phyloP scores from a whole-genome alignment of 92 coral and sea anemone species.

The Epizoanthus illoricatus region DNA sequence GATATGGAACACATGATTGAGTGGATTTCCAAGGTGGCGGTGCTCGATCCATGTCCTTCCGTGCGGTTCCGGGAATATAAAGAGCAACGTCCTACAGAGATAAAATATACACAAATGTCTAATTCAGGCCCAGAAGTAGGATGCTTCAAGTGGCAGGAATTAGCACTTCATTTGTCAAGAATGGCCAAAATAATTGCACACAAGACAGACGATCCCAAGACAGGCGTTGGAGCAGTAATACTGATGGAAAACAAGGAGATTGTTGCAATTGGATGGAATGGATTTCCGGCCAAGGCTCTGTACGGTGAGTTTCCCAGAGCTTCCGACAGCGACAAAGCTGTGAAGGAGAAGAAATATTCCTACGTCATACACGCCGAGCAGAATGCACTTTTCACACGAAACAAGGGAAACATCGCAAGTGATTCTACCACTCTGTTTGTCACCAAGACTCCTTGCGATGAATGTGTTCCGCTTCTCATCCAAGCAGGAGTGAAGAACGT shows the following conservation, averaged over 20 bases:
- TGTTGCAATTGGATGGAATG: constrained; percentile 85
- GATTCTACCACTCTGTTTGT: constrained; percentile 65
- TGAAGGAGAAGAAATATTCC: constrained; percentile 57
- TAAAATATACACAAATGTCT: background rate
- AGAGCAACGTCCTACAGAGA: background rate
- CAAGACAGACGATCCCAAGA: constrained; percentile 86
- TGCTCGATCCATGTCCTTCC: constrained; percentile 25
- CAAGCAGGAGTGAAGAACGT: constrained; percentile 65
- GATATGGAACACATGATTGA: constrained; percentile 55
- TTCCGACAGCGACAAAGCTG: constrained; percentile 32
- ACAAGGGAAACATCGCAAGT: constrained; percentile 47
- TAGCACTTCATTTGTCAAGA: constrained; percentile 53
- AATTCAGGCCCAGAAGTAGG: background rate
- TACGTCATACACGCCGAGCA: constrained; percentile 85
- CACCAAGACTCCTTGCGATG: constrained; percentile 76
- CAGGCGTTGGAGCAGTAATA: constrained; percentile 89
- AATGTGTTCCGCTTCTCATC: constrained; percentile 69
- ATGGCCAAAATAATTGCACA: constrained; percentile 74
- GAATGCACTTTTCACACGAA: constrained; percentile 73
- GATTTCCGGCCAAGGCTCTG: constrained; percentile 81
- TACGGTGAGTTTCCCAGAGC: constrained; percentile 89
- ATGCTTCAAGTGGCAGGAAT: constrained; percentile 24
- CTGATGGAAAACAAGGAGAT: constrained; percentile 53
- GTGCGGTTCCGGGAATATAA: constrained; percentile 29
- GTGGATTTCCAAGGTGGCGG: constrained; percentile 66